Base-by-base conservation (phyloP, 2,888 invertebrate species). In the Criorhina ranunculi region DNA sequence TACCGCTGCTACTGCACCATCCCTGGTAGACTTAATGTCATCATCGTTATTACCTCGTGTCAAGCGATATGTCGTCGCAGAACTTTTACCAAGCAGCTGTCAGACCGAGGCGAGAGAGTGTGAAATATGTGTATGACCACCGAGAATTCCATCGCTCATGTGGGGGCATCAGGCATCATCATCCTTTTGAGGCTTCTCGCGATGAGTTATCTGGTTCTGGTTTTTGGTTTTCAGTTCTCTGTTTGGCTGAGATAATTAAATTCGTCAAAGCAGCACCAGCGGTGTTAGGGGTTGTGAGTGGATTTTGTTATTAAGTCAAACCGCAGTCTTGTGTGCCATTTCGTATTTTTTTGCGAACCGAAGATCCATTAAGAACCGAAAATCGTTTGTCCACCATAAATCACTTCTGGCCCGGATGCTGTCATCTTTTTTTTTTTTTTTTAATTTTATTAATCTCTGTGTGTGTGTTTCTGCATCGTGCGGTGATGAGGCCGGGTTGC, bases 321-420 rank as follows among this genome's bases (percentile, higher is more conserved):
- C 79, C 67, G 49, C 73, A 83, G 40, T 29, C n/a, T 5, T 44
- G 19, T 5, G n/a, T 17, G 6, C 17, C 37, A 46, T 70, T 60
- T 40, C 60, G 33, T 44, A 44, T 31, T 40, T 64, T 24, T 19
- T 53, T 7, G 24, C 24, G 24, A 24, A 24, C 24, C 51, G 31
- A 42, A 53, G 57, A 76, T 64, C 75, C 85, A 85, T 80, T 79
- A 75, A 57, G 75, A 75, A 80, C 69, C 64, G 75, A 85, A 80
- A 75, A 80, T 85, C 85, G 80, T 85, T 85, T 85, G 85, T 85
- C 85, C 80, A 70, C 85, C 85, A 85, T 85, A 85, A 85, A 85
- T 85, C 85, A 85, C 80, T 85, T 76, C 44, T 80, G 75, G 75
- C 46, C 85, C 80, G 85, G 80, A 85, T 85, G 80, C 80, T 85